Evolutionary conservation across 2,113 vertebrate genomes (phyloP).

Genomic region (Agapornis roseicollis): DNA sequence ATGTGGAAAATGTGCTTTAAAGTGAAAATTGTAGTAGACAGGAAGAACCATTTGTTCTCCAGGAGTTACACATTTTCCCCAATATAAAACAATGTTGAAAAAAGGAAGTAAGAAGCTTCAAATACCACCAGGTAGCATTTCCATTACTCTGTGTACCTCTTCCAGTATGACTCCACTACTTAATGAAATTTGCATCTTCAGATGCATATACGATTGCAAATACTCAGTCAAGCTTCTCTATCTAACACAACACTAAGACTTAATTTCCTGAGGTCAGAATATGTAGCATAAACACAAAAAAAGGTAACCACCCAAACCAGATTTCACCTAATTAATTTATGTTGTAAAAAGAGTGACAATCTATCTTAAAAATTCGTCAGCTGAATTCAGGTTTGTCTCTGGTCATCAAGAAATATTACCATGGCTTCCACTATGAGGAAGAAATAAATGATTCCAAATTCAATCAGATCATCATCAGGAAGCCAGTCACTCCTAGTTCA

Average conservation of each 20-base stretch:
- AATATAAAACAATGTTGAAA: background rate
- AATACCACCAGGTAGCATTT: background rate
- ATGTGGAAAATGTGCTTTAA: background rate
- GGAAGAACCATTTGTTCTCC: background rate
- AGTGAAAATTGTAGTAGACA: background rate
- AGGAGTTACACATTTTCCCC: background rate
- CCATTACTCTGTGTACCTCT: background rate
- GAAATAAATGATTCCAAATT: background rate
- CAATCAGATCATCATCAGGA: background rate
- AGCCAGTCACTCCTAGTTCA: background rate
- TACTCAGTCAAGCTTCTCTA: background rate
- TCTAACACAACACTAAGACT: background rate
- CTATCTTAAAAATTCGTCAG: background rate
- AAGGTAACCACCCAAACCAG: background rate
- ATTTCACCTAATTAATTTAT: background rate
- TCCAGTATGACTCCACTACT: background rate
- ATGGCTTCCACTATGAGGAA: background rate
- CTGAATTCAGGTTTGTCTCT: background rate
- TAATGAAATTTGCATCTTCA: background rate
- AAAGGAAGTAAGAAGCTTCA: background rate
- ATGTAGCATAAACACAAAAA: background rate
- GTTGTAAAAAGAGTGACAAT: background rate
- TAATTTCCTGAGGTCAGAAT: background rate
- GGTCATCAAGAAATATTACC: background rate
- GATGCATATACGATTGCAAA: accelerated